Percentiles rank a stretch among this genome's conserved stretches.
These are phyloP conservation scores for Tubiluchus corallicola DNA, from an alignment of 2,888 invertebrate species.

Conservation along the genomic window DNA sequence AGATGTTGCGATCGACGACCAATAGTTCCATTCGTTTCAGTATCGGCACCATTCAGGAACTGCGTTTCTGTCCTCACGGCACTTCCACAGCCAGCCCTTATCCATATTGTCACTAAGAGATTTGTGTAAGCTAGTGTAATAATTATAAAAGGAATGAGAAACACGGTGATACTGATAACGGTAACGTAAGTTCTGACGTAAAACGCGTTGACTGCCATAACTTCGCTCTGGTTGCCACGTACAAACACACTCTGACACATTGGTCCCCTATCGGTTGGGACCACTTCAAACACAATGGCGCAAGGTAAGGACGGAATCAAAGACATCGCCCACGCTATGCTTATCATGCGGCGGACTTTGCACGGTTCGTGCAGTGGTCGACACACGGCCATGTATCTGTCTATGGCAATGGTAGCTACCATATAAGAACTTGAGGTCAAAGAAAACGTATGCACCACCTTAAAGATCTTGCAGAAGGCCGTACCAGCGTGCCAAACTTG, in stretches of 20 bases:
- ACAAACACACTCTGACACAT: not conserved
- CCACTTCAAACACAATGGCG: not conserved
- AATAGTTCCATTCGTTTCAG: not conserved
- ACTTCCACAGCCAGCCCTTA: not conserved
- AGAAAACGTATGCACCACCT: not conserved
- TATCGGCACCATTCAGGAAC: not conserved
- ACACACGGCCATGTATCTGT: not conserved
- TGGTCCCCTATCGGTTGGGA: not conserved
- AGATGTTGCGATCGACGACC: not conserved
- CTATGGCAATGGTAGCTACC: conserved; percentile 3
- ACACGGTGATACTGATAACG: not conserved
- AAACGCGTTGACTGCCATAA: not conserved
- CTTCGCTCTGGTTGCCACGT: not conserved
- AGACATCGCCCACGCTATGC: not conserved
- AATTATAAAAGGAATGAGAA: not conserved
- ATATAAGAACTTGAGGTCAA: not conserved
- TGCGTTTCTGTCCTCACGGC: not conserved
- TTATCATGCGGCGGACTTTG: not conserved
- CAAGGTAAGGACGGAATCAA: not conserved
- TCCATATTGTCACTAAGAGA: not conserved
- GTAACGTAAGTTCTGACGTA: not conserved
- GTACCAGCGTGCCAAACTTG: conserved; percentile 1
- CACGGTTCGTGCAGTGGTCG: not conserved
- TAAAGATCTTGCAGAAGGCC: not conserved
- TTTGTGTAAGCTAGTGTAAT: not conserved